Percentiles rank a stretch among this genome's conserved stretches.
phyloP scores from a whole-genome alignment of 2,888 invertebrate species.

The Neuroscelio doddi region DNA sequence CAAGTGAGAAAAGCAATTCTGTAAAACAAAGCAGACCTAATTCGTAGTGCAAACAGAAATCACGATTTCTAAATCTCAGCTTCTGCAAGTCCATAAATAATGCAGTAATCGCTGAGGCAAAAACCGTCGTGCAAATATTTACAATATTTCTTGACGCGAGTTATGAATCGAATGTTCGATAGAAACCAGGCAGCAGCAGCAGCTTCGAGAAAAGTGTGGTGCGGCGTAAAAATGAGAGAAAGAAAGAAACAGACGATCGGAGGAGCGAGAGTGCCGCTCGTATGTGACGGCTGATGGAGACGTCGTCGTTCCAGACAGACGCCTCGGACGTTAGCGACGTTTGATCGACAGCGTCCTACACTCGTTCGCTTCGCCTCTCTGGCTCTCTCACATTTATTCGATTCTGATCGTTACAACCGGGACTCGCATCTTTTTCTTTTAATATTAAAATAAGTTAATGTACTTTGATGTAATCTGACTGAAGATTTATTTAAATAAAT shows the following conservation, averaged over 20 bases:
- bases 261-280: no score
- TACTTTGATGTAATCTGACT: no score
- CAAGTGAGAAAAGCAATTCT: neutral
- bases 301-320: slow-evolving; percentile 48
- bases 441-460: no score
- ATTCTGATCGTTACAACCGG: no score
- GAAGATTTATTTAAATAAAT: no score
- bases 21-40: neutral
- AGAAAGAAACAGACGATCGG: neutral
- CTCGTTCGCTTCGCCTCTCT: neutral
- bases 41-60: slow-evolving; percentile 10
- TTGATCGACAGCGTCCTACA: slow-evolving; percentile 48
- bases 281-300: slow-evolving; percentile 43
- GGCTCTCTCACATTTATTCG: no score
- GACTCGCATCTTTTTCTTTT: no score
- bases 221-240: neutral
- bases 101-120: slow-evolving; percentile 15
- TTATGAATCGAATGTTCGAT: slow-evolving; percentile 6
- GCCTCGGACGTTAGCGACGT: slow-evolving; percentile 44
- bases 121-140: slow-evolving; percentile 32
- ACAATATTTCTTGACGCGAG: slow-evolving; percentile 20
- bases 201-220: slow-evolving; percentile 5
- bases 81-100: slow-evolving; percentile 14
- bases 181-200: neutral
- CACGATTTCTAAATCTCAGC: slow-evolving; percentile 12